Conservation (phyloP, 2,888 invertebrate species). For the Seira ritae region DNA sequence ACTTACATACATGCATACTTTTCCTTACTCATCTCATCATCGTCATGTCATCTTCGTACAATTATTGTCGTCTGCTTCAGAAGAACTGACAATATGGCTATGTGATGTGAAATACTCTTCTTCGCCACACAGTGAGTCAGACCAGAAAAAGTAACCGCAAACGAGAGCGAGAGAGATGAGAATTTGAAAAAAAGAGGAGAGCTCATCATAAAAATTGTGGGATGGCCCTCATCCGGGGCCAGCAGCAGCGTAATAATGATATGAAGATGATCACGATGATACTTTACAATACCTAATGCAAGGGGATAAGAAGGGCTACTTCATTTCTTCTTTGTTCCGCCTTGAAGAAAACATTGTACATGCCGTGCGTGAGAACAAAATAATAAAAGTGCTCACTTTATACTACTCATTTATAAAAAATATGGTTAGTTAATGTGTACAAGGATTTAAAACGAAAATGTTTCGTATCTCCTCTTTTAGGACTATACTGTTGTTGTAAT, state of each 20-base stretch:
- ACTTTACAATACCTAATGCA: background rate
- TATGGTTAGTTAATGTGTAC: background rate
- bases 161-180: conserved; percentile 35
- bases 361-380: conserved; percentile 54
- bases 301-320: conserved; percentile 32
- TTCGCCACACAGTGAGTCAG: conserved; percentile 52
- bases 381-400: conserved; percentile 14
- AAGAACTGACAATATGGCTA: background rate
- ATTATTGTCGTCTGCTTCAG: background rate
- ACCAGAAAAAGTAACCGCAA: conserved; percentile 53
- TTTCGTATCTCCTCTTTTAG: conserved; percentile 15
- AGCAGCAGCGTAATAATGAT: conserved; percentile 42
- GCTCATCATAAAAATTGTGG: conserved; percentile 59
- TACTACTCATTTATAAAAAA: background rate
- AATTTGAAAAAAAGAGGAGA: conserved; percentile 43
- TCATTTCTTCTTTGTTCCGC: conserved; percentile 15
- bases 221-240: conserved; percentile 58
- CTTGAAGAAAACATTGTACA: conserved; percentile 24
- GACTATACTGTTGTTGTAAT: no score
- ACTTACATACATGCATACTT: background rate
- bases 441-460: conserved; percentile 7
- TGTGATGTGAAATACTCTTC: background rate
- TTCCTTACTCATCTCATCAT: background rate
- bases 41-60: background rate
- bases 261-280: conserved; percentile 40